Evolutionary conservation across 2,797 vertebrate species (phyloP).

Genomic region (Arremon aurantiirostris): DNA sequence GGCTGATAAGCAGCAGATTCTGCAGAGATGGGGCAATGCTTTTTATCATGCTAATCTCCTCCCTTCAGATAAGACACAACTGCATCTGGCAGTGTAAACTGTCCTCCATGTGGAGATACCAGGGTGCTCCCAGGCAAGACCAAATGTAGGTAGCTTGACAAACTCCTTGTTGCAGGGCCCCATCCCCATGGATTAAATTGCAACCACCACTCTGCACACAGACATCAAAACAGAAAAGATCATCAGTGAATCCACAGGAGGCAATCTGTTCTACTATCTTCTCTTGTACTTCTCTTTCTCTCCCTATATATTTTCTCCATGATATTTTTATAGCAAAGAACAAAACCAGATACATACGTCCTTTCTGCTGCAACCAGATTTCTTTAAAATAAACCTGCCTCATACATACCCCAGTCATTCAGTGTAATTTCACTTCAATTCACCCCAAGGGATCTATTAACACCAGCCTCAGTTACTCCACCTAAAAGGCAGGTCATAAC

Average conservation of each 20-base stretch:
- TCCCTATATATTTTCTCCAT: background rate
- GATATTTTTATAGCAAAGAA: background rate
- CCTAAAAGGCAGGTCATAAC: background rate
- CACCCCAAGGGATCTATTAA: background rate
- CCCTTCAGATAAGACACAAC: background rate
- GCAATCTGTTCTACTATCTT: background rate
- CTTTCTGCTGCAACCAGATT: background rate
- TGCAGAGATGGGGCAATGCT: background rate
- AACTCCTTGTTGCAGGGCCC: rapidly evolving
- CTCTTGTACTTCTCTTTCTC: background rate
- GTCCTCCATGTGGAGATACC: background rate
- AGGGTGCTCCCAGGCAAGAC: background rate
- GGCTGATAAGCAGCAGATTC: background rate
- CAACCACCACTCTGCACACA: background rate
- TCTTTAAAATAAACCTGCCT: background rate
- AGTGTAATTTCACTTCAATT: background rate
- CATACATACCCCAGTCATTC: background rate
- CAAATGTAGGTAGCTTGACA: background rate
- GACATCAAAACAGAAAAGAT: background rate
- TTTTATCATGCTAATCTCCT: background rate
- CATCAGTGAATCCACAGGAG: background rate
- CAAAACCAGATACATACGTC: background rate
- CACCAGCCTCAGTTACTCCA: background rate
- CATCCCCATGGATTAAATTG: background rate
- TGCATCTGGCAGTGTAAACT: background rate